Evolutionary conservation across 23 tunicate genomes (phyloP), one percentile per base, ranked within the genome.

Genomic region (Clavelina lepadiformis): DNA sequence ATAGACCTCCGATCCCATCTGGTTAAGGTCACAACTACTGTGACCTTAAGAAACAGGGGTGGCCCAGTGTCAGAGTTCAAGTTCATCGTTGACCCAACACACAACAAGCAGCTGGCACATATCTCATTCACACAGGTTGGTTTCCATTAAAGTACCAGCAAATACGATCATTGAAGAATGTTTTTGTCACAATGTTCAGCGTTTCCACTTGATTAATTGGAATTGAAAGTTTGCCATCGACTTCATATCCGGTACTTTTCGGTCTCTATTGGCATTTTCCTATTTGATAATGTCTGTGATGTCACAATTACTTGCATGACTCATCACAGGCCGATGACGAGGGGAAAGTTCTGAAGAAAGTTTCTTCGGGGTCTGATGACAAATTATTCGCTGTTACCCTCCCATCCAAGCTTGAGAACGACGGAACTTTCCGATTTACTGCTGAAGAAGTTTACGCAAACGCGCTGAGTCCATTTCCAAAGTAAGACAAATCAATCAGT

Each of bases 1-100:
- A 83, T 93, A 5, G 94, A 93, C 72, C 50, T 85, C 20, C 74
- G 69, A 56, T 41, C 88, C 0, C 98, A 93, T 38, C 44, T 93
- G 65, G 88, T 83, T 15, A 84, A 74, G 58, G 63, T 85, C 6
- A 49, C 84, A 24, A 73, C 98, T 41, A 78, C 69, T 1, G 83
- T 93, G 5, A 68, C 69, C 24, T 32, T 93, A 37, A 74, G 45
- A 61, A 93, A 93, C 46, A 78, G 93, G 35, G 24, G 55, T 29
- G 26, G 63, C 19, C 25, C 94, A 18, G 83, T 64, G 20, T 60
- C 78, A 8, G 36, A 62, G 2, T 77, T 93, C 66, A 28, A 58
- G 33, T 77, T 65, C 45, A 36, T 64, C 0, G 79, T 79, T 53
- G 94, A 93, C 33, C 93, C 98, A 2, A 27, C 72, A 24, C 76